phyloP scores from a whole-genome alignment of 2,797 vertebrate genomes.

The Hafferia zeledoni region DNA sequence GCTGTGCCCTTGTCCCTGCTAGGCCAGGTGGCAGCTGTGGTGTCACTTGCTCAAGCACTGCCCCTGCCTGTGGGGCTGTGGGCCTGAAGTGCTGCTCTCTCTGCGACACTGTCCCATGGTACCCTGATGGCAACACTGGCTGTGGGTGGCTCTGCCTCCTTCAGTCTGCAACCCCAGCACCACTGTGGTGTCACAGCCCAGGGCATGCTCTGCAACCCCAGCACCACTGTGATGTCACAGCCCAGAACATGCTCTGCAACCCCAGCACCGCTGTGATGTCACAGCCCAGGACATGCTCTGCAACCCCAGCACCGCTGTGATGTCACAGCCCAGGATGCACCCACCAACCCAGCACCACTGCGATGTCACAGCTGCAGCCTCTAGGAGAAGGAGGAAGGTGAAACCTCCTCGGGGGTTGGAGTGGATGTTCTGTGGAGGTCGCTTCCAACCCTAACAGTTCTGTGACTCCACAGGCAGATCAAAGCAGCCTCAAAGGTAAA shows the following conservation, averaged over 20 bases:
- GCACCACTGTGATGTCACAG: neutral
- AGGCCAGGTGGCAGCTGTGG: neutral
- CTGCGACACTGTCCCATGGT: neutral
- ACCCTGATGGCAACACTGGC: neutral
- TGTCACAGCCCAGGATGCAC: neutral
- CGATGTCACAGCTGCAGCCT: neutral
- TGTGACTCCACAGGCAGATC: neutral
- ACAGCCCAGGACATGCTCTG: too few relatives aligned
- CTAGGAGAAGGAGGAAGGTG: neutral
- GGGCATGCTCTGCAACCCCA: too few relatives aligned
- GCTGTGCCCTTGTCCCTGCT: neutral
- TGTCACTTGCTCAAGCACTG: neutral
- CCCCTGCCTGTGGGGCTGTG: neutral
- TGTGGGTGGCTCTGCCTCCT: neutral
- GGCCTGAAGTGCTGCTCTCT: neutral
- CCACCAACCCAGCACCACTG: too few relatives aligned
- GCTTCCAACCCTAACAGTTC: neutral
- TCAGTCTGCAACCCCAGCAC: too few relatives aligned
- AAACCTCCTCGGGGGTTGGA: neutral
- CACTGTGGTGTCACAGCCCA: neutral
- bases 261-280: neutral
- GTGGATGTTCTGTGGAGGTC: neutral
- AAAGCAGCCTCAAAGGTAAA: neutral
- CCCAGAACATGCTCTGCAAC: fast-evolving
- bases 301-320: too few relatives aligned